phyloP scores from a whole-genome alignment of 2,113 vertebrate genomes.

The Genyomyrus donnyi region DNA sequence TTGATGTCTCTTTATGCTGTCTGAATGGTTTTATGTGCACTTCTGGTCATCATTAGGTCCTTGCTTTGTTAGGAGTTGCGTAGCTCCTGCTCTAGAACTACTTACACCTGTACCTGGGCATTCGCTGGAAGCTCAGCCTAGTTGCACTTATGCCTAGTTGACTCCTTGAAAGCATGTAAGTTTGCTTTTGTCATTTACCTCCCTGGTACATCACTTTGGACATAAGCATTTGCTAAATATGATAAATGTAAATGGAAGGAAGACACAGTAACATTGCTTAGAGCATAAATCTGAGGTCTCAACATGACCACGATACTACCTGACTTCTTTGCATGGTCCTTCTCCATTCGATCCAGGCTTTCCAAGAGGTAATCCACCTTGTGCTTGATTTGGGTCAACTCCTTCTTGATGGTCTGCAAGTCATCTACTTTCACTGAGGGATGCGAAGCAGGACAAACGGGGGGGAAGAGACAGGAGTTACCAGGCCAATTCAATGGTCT shows the following conservation, averaged over 20 bases:
- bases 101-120: neutral
- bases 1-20: neutral
- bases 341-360: conserved; percentile 77
- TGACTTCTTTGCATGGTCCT: conserved; percentile 72
- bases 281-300: neutral
- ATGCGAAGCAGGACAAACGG: neutral
- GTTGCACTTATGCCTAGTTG: neutral
- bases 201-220: neutral
- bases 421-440: conserved; percentile 72
- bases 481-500: neutral
- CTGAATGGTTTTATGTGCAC: neutral
- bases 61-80: neutral
- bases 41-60: neutral
- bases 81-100: neutral
- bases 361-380: conserved; percentile 78
- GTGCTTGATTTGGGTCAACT: conserved; percentile 80
- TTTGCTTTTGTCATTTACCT: neutral
- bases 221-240: neutral
- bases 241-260: neutral
- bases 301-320: conserved; percentile 29
- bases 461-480: too few species aligned
- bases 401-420: conserved; percentile 79
- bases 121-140: neutral
- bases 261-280: neutral
- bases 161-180: neutral